Evolutionary conservation across 2,113 vertebrate genomes (phyloP).

Genomic region (Phyllopteryx taeniolatus): DNA sequence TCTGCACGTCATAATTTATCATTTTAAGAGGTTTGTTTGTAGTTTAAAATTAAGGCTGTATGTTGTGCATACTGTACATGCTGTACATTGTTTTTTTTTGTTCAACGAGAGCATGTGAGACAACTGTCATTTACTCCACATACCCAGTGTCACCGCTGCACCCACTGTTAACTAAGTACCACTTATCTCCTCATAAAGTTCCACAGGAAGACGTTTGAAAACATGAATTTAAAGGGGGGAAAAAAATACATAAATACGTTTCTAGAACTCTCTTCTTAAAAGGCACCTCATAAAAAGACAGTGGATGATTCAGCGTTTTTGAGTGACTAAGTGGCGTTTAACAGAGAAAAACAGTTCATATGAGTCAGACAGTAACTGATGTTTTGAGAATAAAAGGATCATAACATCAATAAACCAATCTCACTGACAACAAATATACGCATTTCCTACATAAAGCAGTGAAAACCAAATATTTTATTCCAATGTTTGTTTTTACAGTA

Average conservation of each 20-base stretch:
- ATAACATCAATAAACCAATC: neutral
- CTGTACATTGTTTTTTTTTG: neutral
- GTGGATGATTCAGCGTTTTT: conserved; percentile 2
- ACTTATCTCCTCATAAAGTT: neutral
- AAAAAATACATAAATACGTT: neutral
- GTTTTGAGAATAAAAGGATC: neutral
- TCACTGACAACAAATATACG: neutral
- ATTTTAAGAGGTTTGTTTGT: too few species aligned
- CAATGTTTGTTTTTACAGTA: neutral
- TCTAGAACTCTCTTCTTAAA: neutral
- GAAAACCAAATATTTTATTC: neutral
- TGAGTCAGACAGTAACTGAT: neutral
- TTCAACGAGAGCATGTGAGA: neutral
- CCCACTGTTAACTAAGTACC: neutral
- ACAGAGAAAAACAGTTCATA: neutral
- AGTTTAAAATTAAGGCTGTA: too few species aligned
- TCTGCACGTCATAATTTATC: too few species aligned
- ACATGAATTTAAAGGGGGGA: neutral
- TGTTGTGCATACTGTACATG: neutral
- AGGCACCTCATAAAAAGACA: neutral
- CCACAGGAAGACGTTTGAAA: neutral
- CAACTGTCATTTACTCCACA: neutral
- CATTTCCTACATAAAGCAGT: neutral
- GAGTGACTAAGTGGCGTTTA: conserved; percentile 14
- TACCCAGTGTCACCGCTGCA: neutral